Evolutionary conservation across 1,140 invertebrate genomes (phyloP), one percentile per base, ranked within the genome.

Genomic region (Ganaspis sp.): DNA sequence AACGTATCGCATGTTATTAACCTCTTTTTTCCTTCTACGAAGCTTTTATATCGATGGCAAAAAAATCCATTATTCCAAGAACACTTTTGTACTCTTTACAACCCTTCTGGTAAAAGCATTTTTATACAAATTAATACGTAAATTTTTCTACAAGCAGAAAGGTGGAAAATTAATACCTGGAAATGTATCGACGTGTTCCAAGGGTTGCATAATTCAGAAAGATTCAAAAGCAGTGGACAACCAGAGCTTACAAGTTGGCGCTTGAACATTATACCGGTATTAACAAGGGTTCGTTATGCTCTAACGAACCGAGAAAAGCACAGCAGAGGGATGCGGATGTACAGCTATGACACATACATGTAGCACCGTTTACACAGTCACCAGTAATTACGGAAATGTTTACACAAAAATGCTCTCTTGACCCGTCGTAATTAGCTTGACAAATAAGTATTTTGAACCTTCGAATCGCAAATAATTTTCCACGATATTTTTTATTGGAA

Each of bases 261-360:
- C 74, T 81, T 82, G 80, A 87, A 85, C 84, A 85, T 86, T 85
- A 69, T 80, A 73, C 71, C 73, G 69, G 77, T 76, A 85, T 85
- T 83, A 85, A 85, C 79, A 84, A 74, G 75, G 80, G 77, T 77
- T 82, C 78, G 82, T 76, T 85, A 72, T 70, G 78, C 75, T 77
- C 73, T 80, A 86, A 83, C 80, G 80, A 87, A 81, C 78, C 79
- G 78, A 77, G 70, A 79, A 83, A 82, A 81, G 81, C 79, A 73
- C 38, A 49, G 45, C 15, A 49, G 45, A 17, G 45, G 45, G 45
- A 49, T 49, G 45, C n/a, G 45, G 45, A 49, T 49, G 45, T 49
- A 15, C 45, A 49, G 45, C 15, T 49, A 49, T 49, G 45, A 49
- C 45, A 49, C 17, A 49, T 17, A 49, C 73, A 75, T 79, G 71